Conservation (phyloP, 2,113 vertebrate genomes). For the Coryphaenoides rupestris region DNA sequence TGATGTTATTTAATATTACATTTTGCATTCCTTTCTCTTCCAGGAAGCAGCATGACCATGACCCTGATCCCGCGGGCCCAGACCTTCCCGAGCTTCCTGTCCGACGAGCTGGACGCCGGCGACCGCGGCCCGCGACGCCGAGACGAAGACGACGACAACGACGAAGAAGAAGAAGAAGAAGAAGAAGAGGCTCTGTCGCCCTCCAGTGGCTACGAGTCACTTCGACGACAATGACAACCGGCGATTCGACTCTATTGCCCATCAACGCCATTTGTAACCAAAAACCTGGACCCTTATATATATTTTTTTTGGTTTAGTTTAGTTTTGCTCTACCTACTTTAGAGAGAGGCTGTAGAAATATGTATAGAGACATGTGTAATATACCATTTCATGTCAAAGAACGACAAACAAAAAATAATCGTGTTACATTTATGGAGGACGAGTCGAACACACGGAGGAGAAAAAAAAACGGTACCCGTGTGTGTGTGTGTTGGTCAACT, state of each 20-base stretch:
- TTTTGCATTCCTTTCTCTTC: background rate
- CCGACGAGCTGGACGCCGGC: constrained; percentile 81
- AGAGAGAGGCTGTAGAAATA: constrained; percentile 63
- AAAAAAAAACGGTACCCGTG: too few relatives aligned
- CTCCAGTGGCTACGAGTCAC: constrained; percentile 82
- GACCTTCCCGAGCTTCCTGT: constrained; percentile 90
- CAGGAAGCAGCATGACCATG: constrained; percentile 80
- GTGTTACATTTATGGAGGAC: background rate
- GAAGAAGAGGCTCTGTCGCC: constrained; percentile 79
- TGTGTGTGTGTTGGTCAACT: constrained; percentile 41
- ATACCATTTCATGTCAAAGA: constrained; percentile 47
- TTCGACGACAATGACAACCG: constrained; percentile 85
- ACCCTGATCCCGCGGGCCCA: constrained; percentile 90
- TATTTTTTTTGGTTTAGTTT: too few relatives aligned
- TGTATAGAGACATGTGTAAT: constrained; percentile 68
- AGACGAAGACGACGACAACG: too few relatives aligned
- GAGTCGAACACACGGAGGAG: too few relatives aligned
- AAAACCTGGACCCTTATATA: constrained; percentile 69
- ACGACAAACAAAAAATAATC: background rate
- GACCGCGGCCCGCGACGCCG: too few relatives aligned
- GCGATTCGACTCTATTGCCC: constrained; percentile 9
- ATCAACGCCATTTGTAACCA: constrained; percentile 12
- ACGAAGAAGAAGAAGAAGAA: too few relatives aligned
- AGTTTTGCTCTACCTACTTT: constrained; percentile 49
- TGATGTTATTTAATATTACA: background rate